These are phyloP conservation scores for Trachemys scripta DNA, from an alignment of 2,113 vertebrate genomes.

Conservation along the genomic window DNA sequence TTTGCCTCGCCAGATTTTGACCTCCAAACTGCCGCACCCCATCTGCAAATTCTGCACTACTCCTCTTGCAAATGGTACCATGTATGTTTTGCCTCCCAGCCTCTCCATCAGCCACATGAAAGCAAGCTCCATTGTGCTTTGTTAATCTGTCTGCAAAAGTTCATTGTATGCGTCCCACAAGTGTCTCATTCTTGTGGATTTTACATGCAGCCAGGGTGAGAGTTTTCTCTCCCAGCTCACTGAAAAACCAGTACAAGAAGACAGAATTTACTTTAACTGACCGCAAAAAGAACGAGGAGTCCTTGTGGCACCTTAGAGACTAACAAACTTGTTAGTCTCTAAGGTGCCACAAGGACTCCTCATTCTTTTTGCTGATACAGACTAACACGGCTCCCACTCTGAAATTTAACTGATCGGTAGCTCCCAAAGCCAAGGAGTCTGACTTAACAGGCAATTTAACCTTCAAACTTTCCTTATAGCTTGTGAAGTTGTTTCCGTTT, in stretches of 20 bases:
- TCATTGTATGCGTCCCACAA: accelerated
- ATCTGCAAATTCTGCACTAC: neutral
- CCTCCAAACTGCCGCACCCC: no score
- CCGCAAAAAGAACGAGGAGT: neutral
- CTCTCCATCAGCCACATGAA: accelerated
- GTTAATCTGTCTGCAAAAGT: neutral
- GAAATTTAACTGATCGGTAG: accelerated
- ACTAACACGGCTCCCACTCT: no score
- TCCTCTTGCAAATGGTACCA: neutral
- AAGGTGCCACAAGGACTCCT: no score
- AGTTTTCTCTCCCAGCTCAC: accelerated
- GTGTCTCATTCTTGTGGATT: neutral
- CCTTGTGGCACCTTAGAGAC: no score
- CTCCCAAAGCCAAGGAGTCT: neutral
- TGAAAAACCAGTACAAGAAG: neutral
- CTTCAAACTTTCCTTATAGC: neutral
- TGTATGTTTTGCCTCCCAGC: neutral
- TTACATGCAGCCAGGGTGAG: neutral
- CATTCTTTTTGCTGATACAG: no score
- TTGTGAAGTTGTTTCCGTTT: neutral
- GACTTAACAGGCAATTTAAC: neutral
- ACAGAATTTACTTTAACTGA: neutral
- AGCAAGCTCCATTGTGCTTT: accelerated
- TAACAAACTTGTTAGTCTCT: no score
- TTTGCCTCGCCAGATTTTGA: neutral